Conservation (phyloP, 2,797 vertebrate genomes). For the Coregonus ussuriensis region DNA sequence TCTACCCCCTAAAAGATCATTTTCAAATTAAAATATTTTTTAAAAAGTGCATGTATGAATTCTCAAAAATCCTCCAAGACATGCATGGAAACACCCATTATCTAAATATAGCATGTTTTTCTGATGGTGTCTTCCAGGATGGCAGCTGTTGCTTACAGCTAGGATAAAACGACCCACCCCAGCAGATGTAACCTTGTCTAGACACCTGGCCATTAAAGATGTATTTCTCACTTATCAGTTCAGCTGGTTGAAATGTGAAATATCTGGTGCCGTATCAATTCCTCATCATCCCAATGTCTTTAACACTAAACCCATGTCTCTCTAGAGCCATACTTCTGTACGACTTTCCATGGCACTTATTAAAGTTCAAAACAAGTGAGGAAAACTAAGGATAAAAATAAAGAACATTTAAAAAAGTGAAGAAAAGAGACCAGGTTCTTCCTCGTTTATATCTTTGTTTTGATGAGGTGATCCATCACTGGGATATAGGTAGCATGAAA, state of each 20-base stretch:
- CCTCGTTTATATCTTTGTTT: too few species aligned
- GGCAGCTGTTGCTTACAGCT: conserved; percentile 47
- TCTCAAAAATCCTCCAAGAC: not conserved
- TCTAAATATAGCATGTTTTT: conserved; percentile 32
- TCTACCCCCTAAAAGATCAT: too few species aligned
- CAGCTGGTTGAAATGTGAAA: conserved; percentile 15
- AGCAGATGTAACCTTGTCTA: conserved; percentile 45
- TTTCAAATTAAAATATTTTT: not conserved
- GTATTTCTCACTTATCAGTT: conserved; percentile 23
- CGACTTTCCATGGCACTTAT: not conserved
- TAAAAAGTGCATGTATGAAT: not conserved
- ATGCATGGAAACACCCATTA: conserved; percentile 27
- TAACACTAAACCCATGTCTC: too few species aligned
- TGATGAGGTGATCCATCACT: too few species aligned
- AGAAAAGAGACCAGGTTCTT: too few species aligned
- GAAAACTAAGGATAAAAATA: too few species aligned
- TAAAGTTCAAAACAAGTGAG: too few species aligned
- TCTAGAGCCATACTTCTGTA: too few species aligned
- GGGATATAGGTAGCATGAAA: too few species aligned
- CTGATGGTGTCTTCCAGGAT: conserved; percentile 15
- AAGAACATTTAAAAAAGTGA: too few species aligned
- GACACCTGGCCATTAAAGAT: conserved; percentile 46
- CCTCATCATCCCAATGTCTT: not conserved
- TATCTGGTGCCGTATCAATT: not conserved
- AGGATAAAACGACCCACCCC: conserved; percentile 32